Evolutionary conservation across 2,888 invertebrate species (phyloP), one percentile per base, ranked within the genome.

Genomic region (Notodonta ziczac): DNA sequence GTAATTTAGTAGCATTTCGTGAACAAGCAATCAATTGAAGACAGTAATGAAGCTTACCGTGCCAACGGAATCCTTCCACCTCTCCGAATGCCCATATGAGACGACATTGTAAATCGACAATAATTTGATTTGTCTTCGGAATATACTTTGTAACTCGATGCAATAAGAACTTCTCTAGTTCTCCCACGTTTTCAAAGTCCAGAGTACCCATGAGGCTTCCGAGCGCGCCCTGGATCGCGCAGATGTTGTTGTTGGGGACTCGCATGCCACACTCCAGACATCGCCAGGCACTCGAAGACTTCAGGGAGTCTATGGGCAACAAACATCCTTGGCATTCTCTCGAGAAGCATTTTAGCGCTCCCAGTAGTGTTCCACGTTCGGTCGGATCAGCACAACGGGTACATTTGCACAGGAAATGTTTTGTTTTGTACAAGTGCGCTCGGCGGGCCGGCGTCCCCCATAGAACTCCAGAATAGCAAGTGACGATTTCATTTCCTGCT

Each of bases 381-480:
- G 95, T 94, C 0, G 95, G 95, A 82, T 97, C 96, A 2, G 90
- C 84, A 80, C 97, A 97, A 59, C 97, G 91, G 4, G 87, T 82
- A 78, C 97, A 97, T 60, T 83, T 86, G 80, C 97, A 97, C 56
- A 90, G 82, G 78, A 97, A 97, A 82, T 96, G 95, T 86, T 97
- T 97, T 0, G 96, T 96, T 72, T 91, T 91, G 67, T 86, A 88
- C 24, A 97, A 87, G 78, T 96, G 95, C 46, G 94, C 90, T 13
- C 95, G 89, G 60, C 97, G 91, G 13, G 95, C 93, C 5, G 94
- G 89, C 0, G 96, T 96, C 48, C 95, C 95, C 96, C 97, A 97
- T 54, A 96, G 84, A 35, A 95, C 74, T 62, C 95, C 94, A 0
- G 96, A 94, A 76, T 97, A 97, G 54, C 95, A 94, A 58, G 95